These are phyloP conservation scores for Polydrusus tereticollis DNA, from an alignment of 2,888 invertebrate genomes.

Conservation along the genomic window DNA sequence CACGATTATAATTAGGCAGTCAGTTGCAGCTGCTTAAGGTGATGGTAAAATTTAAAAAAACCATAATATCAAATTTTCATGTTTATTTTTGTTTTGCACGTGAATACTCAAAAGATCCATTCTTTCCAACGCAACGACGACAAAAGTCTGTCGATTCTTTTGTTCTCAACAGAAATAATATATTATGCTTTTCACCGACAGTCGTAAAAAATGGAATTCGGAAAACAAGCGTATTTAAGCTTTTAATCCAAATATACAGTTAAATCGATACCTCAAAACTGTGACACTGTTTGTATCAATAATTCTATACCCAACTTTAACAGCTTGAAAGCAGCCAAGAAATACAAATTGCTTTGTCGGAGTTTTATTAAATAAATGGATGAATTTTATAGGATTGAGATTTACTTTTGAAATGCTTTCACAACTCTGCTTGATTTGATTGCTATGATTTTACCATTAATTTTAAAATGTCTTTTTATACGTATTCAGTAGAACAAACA, in stretches of 20 bases:
- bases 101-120: no score
- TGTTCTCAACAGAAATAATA: background rate
- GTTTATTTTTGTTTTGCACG: no score
- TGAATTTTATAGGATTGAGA: background rate
- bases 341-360: background rate
- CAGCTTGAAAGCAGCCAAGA: background rate
- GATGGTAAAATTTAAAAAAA: no score
- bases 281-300: slow-evolving; percentile 6
- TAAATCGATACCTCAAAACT: slow-evolving; percentile 3
- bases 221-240: slow-evolving; percentile 7
- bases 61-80: no score
- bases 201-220: slow-evolving; percentile 1
- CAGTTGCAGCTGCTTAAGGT: no score
- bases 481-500: no score
- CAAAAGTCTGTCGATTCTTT: background rate
- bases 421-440: no score
- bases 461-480: no score
- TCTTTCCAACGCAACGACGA: background rate
- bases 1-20: no score
- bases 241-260: slow-evolving; percentile 5
- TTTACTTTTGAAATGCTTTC: no score
- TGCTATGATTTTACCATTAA: no score
- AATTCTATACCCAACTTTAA: background rate
- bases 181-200: background rate
- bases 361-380: background rate